Base-by-base conservation (phyloP, 2,113 vertebrate species). In the Falcunculus frontatus region DNA sequence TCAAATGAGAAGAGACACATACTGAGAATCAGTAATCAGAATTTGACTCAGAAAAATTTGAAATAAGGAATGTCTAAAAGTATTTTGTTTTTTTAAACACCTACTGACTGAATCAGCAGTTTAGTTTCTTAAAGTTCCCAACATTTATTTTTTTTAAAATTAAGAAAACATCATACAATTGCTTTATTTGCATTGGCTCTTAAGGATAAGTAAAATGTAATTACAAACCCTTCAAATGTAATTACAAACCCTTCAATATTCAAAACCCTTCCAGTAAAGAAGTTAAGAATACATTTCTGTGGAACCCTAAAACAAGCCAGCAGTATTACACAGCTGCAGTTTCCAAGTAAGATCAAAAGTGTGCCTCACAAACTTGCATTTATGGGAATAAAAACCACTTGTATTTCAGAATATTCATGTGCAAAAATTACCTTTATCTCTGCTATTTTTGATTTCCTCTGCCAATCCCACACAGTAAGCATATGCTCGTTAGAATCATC, bases 401-500 rank as follows among this genome's bases (percentile, higher is more conserved):
- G 4, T 8, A 60, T 37, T 74, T 78, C 32, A 90, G 39, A 72
- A 75, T 23, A 70, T 55, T 67, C 25, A 74, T 19, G 26, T 26
- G 5, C 14, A 69, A 63, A 56, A 79, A 84, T 98, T 97, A 99
- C 99, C 99, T 99, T 99, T 97, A 99, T 99, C 97, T 99, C 99
- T 84, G 99, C 99, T 50, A 98, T 98, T 98, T 99, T 99, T 30
- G 98, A 98, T 94, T 99, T 99, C 96, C 98, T 99, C 97, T 99
- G 99, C 99, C 99, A 99, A 76, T 99, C 99, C 99, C 99, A 99
- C 10, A 99, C 98, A 8, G 99, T 99, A 87, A 99, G 97, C 99
- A 99, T 99, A 97, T 99, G 99, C 53, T 99, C 99, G 20, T 99
- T 99, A 78, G 99, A 99, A 96, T 99, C 99, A 86, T 99, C 99